Evolutionary conservation across 2,888 invertebrate species (phyloP), one percentile per base, ranked within the genome.

Genomic region (Lithophane leautieri): DNA sequence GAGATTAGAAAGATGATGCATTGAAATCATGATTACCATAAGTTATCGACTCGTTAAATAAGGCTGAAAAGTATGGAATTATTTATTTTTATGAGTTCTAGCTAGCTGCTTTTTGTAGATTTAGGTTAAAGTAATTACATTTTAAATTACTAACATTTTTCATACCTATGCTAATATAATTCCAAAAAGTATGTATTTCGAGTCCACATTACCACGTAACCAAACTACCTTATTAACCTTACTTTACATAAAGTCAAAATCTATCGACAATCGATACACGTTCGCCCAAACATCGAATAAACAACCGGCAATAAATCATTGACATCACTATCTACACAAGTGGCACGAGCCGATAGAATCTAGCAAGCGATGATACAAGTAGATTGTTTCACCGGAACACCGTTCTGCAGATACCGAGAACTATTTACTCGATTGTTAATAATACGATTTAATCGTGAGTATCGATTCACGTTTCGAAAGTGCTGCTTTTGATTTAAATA

Each of bases 261-360:
- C 58, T 71, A 82, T 82, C 80, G 84, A 83, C 61, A 80, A 16
- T 84, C 73, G 73, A 81, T 62, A 67, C 16, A 25, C 14, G 14
- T 44, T 60, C 70, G 77, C 79, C 70, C 82, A 65, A 87, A 80
- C 80, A 91, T 90, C 91, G 90, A 90, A 67, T 84, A 87, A 85
- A 73, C 76, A 78, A 76, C 75, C 73, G n/a, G 54, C 65, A 70
- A 80, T 74, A 73, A 77, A 83, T 85, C 79, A 80, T 78, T 82
- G 81, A 71, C 94, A 89, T 87, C 95, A 88, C 94, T 95, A 93
- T 74, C 88, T 93, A 93, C 94, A 95, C 95, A 95, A 95, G 94
- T 94, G 95, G 96, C 96, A 95, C 96, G 96, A 93, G 96, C 94
- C 91, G 96, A 96, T 96, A 93, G 86, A 91, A 96, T 96, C 96